Conservation (phyloP, 1,140 invertebrate genomes). For the Drosophila navojoa region DNA sequence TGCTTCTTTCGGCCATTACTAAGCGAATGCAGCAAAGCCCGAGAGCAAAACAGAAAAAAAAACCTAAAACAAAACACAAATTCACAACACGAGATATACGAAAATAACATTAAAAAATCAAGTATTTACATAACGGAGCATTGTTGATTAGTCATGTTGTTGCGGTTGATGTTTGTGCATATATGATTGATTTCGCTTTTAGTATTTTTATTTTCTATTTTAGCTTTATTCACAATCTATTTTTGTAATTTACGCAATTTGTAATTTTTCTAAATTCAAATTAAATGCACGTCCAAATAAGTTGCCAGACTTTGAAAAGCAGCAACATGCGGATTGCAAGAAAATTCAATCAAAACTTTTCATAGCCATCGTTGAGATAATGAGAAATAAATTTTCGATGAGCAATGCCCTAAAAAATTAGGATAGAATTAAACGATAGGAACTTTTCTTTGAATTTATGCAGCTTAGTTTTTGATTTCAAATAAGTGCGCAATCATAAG, state of each 20-base stretch:
- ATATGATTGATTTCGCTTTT: constrained; percentile 25
- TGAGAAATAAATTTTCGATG: not conserved
- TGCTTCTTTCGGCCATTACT: constrained; percentile 57
- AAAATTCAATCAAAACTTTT: not conserved
- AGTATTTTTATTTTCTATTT: constrained; percentile 23
- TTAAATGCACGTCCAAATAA: not conserved
- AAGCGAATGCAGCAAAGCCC: constrained; percentile 39
- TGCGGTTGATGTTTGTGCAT: constrained; percentile 11
- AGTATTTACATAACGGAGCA: constrained; percentile 42
- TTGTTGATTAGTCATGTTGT: constrained; percentile 35
- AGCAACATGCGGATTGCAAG: not conserved
- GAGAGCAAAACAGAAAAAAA: constrained; percentile 19
- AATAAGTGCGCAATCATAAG: no score
- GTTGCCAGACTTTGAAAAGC: constrained; percentile 13
- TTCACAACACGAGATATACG: not conserved
- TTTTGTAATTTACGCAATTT: constrained; percentile 37
- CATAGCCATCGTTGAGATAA: constrained; percentile 12
- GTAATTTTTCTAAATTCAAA: constrained; percentile 6
- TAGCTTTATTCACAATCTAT: constrained; percentile 29
- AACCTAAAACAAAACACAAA: constrained; percentile 6
- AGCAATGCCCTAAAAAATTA: no score
- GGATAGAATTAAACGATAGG: no score
- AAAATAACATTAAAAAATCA: constrained; percentile 24
- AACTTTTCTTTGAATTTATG: no score
- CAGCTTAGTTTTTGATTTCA: no score